phyloP scores from a whole-genome alignment of 2,888 invertebrate species.

The Synanthedon formicaeformis region DNA sequence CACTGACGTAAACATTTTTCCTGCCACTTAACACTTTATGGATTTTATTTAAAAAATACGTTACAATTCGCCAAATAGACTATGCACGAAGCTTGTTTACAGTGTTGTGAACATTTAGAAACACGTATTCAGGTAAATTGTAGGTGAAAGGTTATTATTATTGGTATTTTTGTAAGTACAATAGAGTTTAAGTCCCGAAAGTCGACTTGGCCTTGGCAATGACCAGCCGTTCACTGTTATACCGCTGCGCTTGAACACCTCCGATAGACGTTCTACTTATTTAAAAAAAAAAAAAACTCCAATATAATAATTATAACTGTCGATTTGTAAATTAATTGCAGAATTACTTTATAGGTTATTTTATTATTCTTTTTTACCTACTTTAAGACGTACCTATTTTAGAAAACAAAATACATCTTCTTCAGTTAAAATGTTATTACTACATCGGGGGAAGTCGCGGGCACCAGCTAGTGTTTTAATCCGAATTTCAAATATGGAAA shows the following conservation, averaged over 20 bases:
- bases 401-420: too few species aligned
- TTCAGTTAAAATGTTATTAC: not conserved
- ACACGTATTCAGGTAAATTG: conserved; percentile 10
- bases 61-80: not conserved
- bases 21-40: conserved; percentile 22
- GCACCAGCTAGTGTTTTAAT: too few species aligned
- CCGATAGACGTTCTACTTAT: conserved; percentile 14
- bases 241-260: conserved; percentile 46
- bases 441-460: too few species aligned
- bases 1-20: conserved; percentile 48
- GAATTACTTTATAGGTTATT: too few species aligned
- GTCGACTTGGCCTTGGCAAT: conserved; percentile 58
- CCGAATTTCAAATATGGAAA: too few species aligned
- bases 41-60: not conserved
- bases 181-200: conserved; percentile 21
- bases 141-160: conserved; percentile 27
- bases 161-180: conserved; percentile 19
- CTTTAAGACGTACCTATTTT: too few species aligned
- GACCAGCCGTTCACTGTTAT: conserved; percentile 60
- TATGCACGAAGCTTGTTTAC: not conserved
- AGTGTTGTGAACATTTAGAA: conserved; percentile 2
- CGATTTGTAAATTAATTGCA: not conserved
- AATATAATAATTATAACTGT: not conserved
- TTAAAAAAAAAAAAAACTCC: not conserved
- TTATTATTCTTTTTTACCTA: too few species aligned